A percentile compares a stretch with the other conserved stretches of the same genome.
Evolutionary conservation across 2,113 vertebrate genomes (phyloP).

Genomic region (Falcunculus frontatus): DNA sequence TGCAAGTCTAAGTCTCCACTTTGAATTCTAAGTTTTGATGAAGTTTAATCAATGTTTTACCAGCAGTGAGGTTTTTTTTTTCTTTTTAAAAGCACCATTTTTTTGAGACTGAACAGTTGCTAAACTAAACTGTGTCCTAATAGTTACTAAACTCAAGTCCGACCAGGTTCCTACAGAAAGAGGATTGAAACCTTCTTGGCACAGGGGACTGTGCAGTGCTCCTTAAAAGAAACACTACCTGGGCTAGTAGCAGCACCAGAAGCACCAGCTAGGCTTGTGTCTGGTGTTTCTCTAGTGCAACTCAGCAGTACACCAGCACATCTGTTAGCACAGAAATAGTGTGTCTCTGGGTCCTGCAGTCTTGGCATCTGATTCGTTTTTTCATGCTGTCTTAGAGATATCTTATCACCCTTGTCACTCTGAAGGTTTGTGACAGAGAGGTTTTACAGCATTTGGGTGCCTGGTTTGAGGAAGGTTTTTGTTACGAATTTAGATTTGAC

Average conservation of each 20-base stretch:
- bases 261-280: background rate
- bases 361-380: fast-evolving
- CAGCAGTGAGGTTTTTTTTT: background rate
- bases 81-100: background rate
- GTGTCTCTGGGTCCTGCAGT: background rate
- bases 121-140: background rate
- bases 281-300: background rate
- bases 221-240: background rate
- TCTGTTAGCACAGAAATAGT: background rate
- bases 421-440: background rate
- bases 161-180: background rate
- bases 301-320: background rate
- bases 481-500: background rate
- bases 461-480: background rate
- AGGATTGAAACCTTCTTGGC: background rate
- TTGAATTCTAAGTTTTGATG: background rate
- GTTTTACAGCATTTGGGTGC: background rate
- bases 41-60: background rate
- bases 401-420: background rate
- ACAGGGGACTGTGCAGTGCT: background rate
- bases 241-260: background rate
- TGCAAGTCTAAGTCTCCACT: background rate
- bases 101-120: background rate
- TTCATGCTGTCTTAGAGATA: background rate
- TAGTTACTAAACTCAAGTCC: background rate